A percentile compares a stretch with the other conserved stretches of the same genome.
These are phyloP conservation scores for Glossosoma conforme DNA, from an alignment of 1,140 invertebrate genomes.

Conservation along the genomic window DNA sequence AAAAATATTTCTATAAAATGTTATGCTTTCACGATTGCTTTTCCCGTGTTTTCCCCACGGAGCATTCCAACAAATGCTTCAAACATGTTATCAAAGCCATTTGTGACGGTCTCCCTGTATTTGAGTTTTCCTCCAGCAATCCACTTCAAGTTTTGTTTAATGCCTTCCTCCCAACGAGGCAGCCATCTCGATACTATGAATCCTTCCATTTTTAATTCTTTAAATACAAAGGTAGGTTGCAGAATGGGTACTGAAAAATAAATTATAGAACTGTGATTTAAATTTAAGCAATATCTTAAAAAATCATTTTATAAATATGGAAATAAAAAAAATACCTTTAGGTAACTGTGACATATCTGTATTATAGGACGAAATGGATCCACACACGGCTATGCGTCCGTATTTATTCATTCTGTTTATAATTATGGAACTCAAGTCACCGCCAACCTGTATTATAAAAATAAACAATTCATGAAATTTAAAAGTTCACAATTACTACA, in stretches of 20 bases:
- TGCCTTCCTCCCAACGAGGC: conserved; percentile 50
- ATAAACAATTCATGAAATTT: too few species aligned
- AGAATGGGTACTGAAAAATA: conserved; percentile 43
- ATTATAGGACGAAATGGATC: conserved; percentile 57
- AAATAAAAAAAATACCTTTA: conserved; percentile 34
- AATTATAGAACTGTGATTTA: conserved; percentile 14
- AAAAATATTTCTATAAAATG: conserved; percentile 1
- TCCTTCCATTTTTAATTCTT: conserved; percentile 58
- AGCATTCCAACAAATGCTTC: conserved; percentile 60
- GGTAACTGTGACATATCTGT: conserved; percentile 36
- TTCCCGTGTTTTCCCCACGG: conserved; percentile 58
- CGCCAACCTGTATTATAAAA: conserved; percentile 50
- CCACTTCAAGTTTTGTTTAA: conserved; percentile 54
- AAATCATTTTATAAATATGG: conserved; percentile 7
- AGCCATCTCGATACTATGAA: conserved; percentile 52
- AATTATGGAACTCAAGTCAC: conserved; percentile 53
- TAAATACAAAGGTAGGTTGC: conserved; percentile 49
- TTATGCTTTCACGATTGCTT: conserved; percentile 56
- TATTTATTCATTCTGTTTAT: conserved; percentile 55
- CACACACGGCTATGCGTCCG: conserved; percentile 58
- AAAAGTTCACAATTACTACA: too few species aligned
- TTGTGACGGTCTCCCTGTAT: conserved; percentile 55
- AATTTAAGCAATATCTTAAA: too few species aligned
- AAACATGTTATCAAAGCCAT: conserved; percentile 62
- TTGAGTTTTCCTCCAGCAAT: conserved; percentile 56